Evolutionary conservation across 2,888 invertebrate genomes (phyloP).

Genomic region (Aquatica leii): DNA sequence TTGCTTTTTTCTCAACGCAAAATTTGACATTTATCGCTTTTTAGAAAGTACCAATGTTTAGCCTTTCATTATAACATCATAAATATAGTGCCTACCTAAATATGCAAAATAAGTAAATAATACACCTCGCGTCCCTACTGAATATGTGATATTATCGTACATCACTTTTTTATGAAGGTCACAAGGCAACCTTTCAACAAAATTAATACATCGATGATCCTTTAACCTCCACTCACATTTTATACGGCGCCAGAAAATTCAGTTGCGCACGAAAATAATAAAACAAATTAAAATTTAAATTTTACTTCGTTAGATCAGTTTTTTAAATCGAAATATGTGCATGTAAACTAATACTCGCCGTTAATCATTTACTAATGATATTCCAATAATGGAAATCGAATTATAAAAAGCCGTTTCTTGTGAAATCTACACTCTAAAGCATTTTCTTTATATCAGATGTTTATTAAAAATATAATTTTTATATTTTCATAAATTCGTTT

Average conservation of each 20-base stretch:
- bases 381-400: constrained; percentile 13
- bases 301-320: constrained; percentile 7
- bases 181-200: constrained; percentile 22
- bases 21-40: too few relatives aligned
- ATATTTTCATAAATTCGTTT: constrained; percentile 5
- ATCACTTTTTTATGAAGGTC: constrained; percentile 28
- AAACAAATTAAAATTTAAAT: constrained; percentile 10
- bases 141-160: constrained; percentile 16
- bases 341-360: constrained; percentile 18
- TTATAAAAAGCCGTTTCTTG: constrained; percentile 11
- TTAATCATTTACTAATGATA: constrained; percentile 6
- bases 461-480: not conserved
- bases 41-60: too few relatives aligned
- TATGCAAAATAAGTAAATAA: constrained; percentile 18
- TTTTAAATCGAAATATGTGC: constrained; percentile 24
- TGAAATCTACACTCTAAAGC: constrained; percentile 10
- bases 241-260: constrained; percentile 25
- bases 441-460: not conserved
- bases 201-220: constrained; percentile 25
- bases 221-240: constrained; percentile 28
- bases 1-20: too few relatives aligned
- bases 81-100: not conserved
- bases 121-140: constrained; percentile 10
- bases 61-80: too few relatives aligned
- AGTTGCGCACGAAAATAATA: not conserved